These are phyloP conservation scores for Nesidiocoris tenuis DNA, from an alignment of 2,888 invertebrate genomes.

Conservation along the genomic window DNA sequence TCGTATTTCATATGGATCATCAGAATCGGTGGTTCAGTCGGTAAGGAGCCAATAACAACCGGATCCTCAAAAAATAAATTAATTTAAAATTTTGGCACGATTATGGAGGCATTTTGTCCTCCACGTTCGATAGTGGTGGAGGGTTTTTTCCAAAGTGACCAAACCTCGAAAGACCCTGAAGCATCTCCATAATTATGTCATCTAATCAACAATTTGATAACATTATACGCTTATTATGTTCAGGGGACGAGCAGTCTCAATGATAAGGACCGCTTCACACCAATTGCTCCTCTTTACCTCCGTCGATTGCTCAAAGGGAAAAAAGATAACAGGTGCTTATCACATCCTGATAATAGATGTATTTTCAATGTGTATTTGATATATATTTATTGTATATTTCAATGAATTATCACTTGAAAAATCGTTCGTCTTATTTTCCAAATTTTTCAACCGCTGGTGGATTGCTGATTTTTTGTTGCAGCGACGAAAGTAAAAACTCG, in stretches of 20 bases:
- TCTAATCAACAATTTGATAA: no score
- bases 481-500: not conserved
- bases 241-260: conserved; percentile 10
- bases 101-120: no score
- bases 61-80: not conserved
- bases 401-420: no score
- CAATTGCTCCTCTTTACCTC: conserved; percentile 10
- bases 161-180: no score
- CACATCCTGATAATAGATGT: not conserved
- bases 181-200: no score
- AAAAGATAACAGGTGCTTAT: not conserved
- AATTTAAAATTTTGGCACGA: no score
- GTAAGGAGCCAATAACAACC: not conserved
- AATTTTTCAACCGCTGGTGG: no score
- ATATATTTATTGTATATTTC: no score
- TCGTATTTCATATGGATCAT: not conserved
- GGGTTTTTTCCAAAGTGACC: no score
- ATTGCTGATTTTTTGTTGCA: not conserved
- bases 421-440: no score
- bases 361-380: not conserved
- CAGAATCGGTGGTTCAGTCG: not conserved
- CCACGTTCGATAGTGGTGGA: no score
- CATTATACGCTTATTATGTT: not conserved
- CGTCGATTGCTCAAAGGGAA: conserved; percentile 2
- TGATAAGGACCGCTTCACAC: conserved; percentile 26